These are phyloP conservation scores for Oreochromis tanganicae DNA, from an alignment of 2,113 vertebrate genomes.

Conservation along the genomic window DNA sequence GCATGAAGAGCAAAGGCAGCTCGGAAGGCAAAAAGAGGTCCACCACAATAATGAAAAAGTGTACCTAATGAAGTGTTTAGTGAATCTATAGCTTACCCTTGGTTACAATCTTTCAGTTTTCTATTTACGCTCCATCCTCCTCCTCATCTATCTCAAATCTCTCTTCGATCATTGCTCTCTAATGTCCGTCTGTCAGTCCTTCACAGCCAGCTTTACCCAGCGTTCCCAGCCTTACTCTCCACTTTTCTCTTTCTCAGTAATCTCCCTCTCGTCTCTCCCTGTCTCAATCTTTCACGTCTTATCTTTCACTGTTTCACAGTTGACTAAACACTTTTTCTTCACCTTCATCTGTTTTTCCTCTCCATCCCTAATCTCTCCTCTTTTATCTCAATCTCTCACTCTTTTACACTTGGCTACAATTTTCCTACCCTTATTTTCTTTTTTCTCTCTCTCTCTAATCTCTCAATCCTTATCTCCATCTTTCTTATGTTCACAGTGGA, in stretches of 20 bases:
- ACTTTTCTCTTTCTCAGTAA: slow-evolving; percentile 16
- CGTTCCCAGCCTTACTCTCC: slow-evolving; percentile 35
- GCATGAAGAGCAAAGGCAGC: background rate
- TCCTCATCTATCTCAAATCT: slow-evolving; percentile 19
- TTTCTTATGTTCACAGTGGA: slow-evolving; percentile 50
- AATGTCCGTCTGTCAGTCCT: slow-evolving; percentile 23
- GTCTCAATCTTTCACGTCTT: slow-evolving; percentile 25
- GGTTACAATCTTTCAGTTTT: background rate
- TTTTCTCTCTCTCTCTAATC: slow-evolving; percentile 26
- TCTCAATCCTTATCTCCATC: slow-evolving; percentile 61
- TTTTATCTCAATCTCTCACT: slow-evolving; percentile 57
- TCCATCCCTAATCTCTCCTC: slow-evolving; percentile 37
- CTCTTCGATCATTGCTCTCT: background rate
- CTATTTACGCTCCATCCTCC: background rate
- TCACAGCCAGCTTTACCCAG: slow-evolving; percentile 13
- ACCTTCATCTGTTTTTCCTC: slow-evolving; percentile 29
- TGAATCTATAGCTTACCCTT: background rate
- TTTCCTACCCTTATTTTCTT: background rate
- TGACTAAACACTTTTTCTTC: slow-evolving; percentile 55
- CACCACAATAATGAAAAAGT: accelerated
- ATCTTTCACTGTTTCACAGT: slow-evolving; percentile 59
- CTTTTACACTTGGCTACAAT: slow-evolving; percentile 49
- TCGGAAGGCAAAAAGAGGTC: background rate
- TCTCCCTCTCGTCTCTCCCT: slow-evolving; percentile 4
- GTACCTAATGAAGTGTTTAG: background rate